Conservation (phyloP, 2,113 vertebrate genomes). For the Crocuta crocuta region DNA sequence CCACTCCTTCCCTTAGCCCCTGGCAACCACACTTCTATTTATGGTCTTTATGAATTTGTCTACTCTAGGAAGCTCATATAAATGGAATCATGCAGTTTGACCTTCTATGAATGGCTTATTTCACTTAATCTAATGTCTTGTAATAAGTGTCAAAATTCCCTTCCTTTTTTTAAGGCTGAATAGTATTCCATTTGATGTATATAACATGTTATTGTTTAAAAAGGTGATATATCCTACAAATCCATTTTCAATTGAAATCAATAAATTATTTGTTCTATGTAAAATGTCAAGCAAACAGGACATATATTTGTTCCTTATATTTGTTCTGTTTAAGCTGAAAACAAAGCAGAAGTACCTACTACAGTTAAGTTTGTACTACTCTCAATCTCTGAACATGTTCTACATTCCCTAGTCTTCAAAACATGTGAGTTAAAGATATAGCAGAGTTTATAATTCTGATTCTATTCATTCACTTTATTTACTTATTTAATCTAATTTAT, state of each 20-base stretch:
- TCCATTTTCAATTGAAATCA: conserved; percentile 5
- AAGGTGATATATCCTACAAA: conserved; percentile 34
- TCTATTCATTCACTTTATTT: not conserved
- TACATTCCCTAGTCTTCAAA: conserved; percentile 31
- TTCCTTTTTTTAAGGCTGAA: conserved; percentile 15
- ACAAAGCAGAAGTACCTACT: conserved; percentile 19
- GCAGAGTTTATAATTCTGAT: not conserved
- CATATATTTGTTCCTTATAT: not conserved
- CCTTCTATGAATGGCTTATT: conserved; percentile 4
- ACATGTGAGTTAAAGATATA: not conserved
- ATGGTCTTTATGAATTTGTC: not conserved
- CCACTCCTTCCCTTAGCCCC: not conserved
- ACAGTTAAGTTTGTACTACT: not conserved
- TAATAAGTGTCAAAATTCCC: not conserved
- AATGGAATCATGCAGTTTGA: not conserved
- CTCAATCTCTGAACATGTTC: not conserved
- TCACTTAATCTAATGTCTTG: not conserved
- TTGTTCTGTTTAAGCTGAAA: not conserved
- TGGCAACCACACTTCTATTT: not conserved
- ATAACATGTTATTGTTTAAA: not conserved
- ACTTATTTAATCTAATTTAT: no score
- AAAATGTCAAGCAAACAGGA: conserved; percentile 11
- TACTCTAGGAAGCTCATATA: not conserved
- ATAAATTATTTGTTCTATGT: not conserved
- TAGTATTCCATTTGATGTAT: not conserved